Evolutionary conservation across 2,888 invertebrate genomes (phyloP).

Genomic region (Glyphotaelius pellucidus): DNA sequence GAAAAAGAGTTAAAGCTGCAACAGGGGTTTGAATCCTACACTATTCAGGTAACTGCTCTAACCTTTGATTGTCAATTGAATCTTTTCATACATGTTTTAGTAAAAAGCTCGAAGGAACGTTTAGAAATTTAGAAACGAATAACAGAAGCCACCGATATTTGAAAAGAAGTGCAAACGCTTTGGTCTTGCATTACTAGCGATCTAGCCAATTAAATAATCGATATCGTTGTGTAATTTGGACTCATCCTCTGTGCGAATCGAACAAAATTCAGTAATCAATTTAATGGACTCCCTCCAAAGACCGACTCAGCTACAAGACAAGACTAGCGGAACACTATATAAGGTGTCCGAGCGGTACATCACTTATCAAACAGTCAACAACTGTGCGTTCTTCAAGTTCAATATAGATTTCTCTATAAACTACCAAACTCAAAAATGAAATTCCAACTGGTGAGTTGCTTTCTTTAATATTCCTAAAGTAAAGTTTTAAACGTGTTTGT

Average conservation of each 20-base stretch:
- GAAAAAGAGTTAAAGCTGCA: too few relatives aligned
- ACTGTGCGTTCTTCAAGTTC: slow-evolving; percentile 19
- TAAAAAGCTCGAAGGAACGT: neutral
- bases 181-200: neutral
- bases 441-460: slow-evolving; percentile 57
- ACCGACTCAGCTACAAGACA: neutral
- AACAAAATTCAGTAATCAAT: neutral
- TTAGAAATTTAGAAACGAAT: neutral
- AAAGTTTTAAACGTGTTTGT: neutral
- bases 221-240: slow-evolving; percentile 7
- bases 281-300: neutral
- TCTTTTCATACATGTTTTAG: neutral
- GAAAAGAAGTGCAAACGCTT: neutral
- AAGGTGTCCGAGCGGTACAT: neutral
- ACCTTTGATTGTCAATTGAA: too few relatives aligned
- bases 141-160: neutral
- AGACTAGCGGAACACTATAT: slow-evolving; percentile 10
- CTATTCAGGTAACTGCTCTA: too few relatives aligned
- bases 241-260: slow-evolving; percentile 11
- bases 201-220: neutral
- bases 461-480: neutral
- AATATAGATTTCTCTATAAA: slow-evolving; percentile 7
- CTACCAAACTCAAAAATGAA: slow-evolving; percentile 52
- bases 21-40: too few relatives aligned
- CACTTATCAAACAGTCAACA: slow-evolving; percentile 27